Evolutionary conservation across 2,797 vertebrate species (phyloP).

Genomic region (Pseudochirops cupreus): DNA sequence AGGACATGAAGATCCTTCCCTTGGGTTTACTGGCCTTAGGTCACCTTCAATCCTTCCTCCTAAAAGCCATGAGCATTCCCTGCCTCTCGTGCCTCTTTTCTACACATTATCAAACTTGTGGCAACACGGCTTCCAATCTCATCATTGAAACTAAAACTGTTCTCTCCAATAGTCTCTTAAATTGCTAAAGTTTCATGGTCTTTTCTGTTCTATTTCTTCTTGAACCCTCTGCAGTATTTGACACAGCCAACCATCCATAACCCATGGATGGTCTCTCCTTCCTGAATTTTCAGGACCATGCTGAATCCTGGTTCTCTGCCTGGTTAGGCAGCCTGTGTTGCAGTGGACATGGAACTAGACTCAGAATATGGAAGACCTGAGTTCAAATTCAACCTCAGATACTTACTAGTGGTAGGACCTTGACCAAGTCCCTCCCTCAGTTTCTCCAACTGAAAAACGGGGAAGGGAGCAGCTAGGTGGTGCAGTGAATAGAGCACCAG

Average conservation of each 20-base stretch:
- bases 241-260: background rate
- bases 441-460: no score
- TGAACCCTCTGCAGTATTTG: background rate
- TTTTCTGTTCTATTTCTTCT: background rate
- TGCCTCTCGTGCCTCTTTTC: background rate
- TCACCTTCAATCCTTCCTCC: background rate
- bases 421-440: no score
- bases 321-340: background rate
- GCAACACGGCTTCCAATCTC: background rate
- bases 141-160: background rate
- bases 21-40: background rate
- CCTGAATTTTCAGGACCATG: no score
- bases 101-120: background rate
- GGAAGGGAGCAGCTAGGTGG: no score
- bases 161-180: no score
- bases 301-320: background rate
- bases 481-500: no score
- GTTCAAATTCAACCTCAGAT: background rate
- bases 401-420: background rate
- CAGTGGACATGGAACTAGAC: background rate
- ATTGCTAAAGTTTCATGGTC: background rate
- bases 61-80: background rate
- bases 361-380: background rate
- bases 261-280: background rate
- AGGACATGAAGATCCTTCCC: background rate